phyloP scores from a whole-genome alignment of 2,797 vertebrate species.

The Gymnocypris eckloni region DNA sequence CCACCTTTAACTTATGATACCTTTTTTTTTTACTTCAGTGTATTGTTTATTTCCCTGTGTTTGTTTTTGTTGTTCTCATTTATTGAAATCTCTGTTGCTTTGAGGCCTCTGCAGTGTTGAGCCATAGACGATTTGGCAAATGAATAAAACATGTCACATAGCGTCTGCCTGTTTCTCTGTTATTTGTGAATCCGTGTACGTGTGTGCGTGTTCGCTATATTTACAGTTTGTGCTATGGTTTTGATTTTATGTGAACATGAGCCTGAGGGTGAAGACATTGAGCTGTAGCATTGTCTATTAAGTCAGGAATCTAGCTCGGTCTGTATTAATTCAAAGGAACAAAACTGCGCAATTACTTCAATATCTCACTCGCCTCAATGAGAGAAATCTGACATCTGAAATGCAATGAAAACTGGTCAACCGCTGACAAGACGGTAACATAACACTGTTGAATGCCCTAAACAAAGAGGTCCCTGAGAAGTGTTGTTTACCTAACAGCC shows the following conservation, averaged over 20 bases:
- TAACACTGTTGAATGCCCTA: conserved; percentile 2
- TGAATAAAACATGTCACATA: conserved; percentile 73
- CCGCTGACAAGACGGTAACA: not conserved
- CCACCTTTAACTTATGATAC: not conserved
- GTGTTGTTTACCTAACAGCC: not conserved
- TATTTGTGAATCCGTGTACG: conserved; percentile 19
- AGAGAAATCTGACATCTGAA: conserved; percentile 3
- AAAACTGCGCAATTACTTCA: conserved; percentile 49
- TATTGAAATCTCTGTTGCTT: conserved; percentile 63
- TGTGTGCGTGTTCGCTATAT: conserved; percentile 25
- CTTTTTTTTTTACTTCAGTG: not conserved
- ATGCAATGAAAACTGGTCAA: not conserved
- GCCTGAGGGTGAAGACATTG: conserved; percentile 38
- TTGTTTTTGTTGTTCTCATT: conserved; percentile 51
- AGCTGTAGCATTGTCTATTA: conserved; percentile 42
- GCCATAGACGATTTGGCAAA: conserved; percentile 67
- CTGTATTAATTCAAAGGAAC: conserved; percentile 51
- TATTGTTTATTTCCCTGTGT: not conserved
- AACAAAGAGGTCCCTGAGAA: not conserved
- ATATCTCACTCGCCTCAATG: conserved; percentile 31
- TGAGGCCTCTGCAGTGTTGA: conserved; percentile 48
- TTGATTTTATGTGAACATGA: conserved; percentile 50
- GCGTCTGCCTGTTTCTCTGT: conserved; percentile 34
- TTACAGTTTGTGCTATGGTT: conserved; percentile 52
- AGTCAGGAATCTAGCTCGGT: conserved; percentile 15